These are phyloP conservation scores for Argyra leucocephala DNA, from an alignment of 2,888 invertebrate species.

Conservation along the genomic window DNA sequence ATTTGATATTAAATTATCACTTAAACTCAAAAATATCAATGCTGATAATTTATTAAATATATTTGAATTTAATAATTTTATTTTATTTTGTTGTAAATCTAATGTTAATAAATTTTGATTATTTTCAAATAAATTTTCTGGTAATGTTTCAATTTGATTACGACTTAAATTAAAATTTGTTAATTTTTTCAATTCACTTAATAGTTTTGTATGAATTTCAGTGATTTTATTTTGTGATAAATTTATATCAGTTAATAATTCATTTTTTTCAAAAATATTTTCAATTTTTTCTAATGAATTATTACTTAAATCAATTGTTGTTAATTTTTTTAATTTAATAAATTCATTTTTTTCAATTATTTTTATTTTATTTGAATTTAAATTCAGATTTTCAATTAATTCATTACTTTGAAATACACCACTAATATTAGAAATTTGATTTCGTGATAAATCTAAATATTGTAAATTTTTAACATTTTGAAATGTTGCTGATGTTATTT, in stretches of 20 bases:
- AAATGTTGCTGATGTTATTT: constrained; percentile 6
- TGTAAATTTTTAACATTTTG: constrained; percentile 1
- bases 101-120: background rate
- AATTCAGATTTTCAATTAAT: background rate
- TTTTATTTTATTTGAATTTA: background rate
- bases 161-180: constrained; percentile 9
- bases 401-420: background rate
- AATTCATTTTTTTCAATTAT: background rate
- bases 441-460: constrained; percentile 3
- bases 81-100: background rate
- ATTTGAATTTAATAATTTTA: background rate
- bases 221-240: background rate
- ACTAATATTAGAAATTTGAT: background rate
- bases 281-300: background rate
- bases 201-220: background rate
- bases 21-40: background rate
- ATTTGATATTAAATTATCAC: background rate
- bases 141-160: background rate
- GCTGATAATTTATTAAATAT: background rate
- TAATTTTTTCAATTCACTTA: background rate
- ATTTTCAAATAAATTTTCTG: background rate
- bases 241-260: background rate
- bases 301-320: background rate
- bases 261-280: background rate
- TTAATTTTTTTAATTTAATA: background rate